Evolutionary conservation across 2,888 invertebrate species (phyloP).

Genomic region (Acleris cristana): DNA sequence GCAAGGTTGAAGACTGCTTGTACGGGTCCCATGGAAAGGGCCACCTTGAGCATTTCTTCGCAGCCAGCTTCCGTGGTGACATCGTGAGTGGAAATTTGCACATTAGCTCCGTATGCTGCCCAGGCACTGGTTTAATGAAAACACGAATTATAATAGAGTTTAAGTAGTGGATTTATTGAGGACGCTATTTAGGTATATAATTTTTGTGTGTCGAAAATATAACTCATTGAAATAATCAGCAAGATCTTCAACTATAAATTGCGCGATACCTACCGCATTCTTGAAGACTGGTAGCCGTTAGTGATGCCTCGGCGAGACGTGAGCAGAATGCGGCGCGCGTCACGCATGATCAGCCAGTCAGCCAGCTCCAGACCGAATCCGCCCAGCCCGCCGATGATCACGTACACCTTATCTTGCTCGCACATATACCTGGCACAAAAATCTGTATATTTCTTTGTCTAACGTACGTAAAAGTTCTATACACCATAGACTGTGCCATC

Average conservation of each 20-base stretch:
- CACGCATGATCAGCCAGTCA: constrained; percentile 93
- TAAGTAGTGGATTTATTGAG: neutral
- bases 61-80: constrained; percentile 89
- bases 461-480: too few relatives aligned
- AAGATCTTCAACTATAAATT: neutral
- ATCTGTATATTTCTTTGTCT: too few relatives aligned
- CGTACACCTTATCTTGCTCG: constrained; percentile 75
- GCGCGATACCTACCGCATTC: constrained; percentile 81
- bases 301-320: constrained; percentile 91
- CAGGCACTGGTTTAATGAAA: constrained; percentile 80
- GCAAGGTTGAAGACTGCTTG: constrained; percentile 96
- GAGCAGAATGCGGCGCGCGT: constrained; percentile 90
- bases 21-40: constrained; percentile 86
- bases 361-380: constrained; percentile 96
- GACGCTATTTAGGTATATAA: too few relatives aligned
- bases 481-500: too few relatives aligned
- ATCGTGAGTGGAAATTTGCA: constrained; percentile 88
- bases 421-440: constrained; percentile 74
- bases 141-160: neutral
- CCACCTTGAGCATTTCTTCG: constrained; percentile 86
- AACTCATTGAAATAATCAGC: too few relatives aligned
- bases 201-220: too few relatives aligned
- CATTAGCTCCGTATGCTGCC: constrained; percentile 87
- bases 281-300: constrained; percentile 92
- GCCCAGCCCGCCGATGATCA: constrained; percentile 92